Evolutionary conservation across 2,113 vertebrate species (phyloP), one percentile per base, ranked within the genome.

Genomic region (Todiramphus chloris): DNA sequence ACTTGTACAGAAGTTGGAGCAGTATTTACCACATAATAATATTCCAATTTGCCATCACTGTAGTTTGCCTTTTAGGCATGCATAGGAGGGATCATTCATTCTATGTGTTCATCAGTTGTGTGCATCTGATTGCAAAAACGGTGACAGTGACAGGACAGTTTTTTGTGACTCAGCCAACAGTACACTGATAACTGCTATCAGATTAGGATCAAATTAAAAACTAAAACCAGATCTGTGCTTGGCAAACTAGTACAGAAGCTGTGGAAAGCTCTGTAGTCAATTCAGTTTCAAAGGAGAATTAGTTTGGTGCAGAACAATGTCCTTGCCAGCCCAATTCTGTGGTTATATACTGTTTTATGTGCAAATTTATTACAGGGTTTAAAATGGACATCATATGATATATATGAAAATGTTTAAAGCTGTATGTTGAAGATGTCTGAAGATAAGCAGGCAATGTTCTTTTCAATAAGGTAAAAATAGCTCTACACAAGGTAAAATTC

Each of bases 391-490:
- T 85, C 18, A 10, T 62, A 51, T 27, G 13, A 76, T 59, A 83
- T 16, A 33, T 30, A 62, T 85, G 91, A 94, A 87, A 91, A 75
- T 28, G 18, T 60, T 91, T 91, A 77, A 88, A 83, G 59, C 24
- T 3, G 2, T 41, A 69, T 30, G 13, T 35, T 81, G 63, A 63
- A 70, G 20, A 41, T 73, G 87, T 18, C 21, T 44, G n/a, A 74
- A 94, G 83, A 37, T 41, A 82, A 87, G 13, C 18, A 76, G 58
- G 50, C 4, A 17, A 67, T 88, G 90, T 64, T 86, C 20, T 64
- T 93, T 85, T 27, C 24, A 72, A 31, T 72, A 51, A 64, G 64
- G 46, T 83, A 92, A 96, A 96, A 94, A 93, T 88, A 95, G 67
- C 64, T 70, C 73, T 59, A 64, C 20, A 14, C 43, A 72, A 83